Conservation (phyloP, 2,888 invertebrate species). For the Linyphia triangularis region DNA sequence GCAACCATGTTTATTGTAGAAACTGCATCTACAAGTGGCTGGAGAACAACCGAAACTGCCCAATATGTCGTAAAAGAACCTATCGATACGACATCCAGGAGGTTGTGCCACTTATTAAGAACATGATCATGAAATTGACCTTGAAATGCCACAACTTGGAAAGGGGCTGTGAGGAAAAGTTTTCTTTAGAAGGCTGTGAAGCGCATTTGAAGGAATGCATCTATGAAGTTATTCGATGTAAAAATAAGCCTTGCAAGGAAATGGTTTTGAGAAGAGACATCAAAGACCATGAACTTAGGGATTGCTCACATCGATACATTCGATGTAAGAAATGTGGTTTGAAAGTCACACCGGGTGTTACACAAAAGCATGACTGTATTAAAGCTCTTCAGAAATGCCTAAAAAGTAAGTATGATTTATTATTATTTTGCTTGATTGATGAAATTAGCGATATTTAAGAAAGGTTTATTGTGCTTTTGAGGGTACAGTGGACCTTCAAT, state of each 20-base stretch:
- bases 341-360: background rate
- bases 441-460: background rate
- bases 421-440: too few species aligned
- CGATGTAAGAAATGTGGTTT: slow-evolving; percentile 48
- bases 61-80: slow-evolving; percentile 68
- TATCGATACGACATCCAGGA: slow-evolving; percentile 12
- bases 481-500: background rate
- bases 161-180: slow-evolving; percentile 49
- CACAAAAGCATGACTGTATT: slow-evolving; percentile 50
- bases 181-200: slow-evolving; percentile 47
- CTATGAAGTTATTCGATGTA: slow-evolving; percentile 43
- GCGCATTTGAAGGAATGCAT: slow-evolving; percentile 47
- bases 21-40: slow-evolving; percentile 64
- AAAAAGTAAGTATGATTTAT: slow-evolving; percentile 32
- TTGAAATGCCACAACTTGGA: slow-evolving; percentile 40
- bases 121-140: slow-evolving; percentile 65
- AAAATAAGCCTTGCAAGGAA: slow-evolving; percentile 36
- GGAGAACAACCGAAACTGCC: slow-evolving; percentile 52
- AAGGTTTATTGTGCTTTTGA: background rate
- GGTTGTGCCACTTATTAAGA: slow-evolving; percentile 60
- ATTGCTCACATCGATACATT: slow-evolving; percentile 32
- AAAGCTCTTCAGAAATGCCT: slow-evolving; percentile 35
- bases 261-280: slow-evolving; percentile 47
- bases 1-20: slow-evolving; percentile 72
- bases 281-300: slow-evolving; percentile 25